A percentile compares a stretch with the other conserved stretches of the same genome.
Evolutionary conservation across 1,140 invertebrate genomes (phyloP).

Genomic region (Akabosia matsudoensis): DNA sequence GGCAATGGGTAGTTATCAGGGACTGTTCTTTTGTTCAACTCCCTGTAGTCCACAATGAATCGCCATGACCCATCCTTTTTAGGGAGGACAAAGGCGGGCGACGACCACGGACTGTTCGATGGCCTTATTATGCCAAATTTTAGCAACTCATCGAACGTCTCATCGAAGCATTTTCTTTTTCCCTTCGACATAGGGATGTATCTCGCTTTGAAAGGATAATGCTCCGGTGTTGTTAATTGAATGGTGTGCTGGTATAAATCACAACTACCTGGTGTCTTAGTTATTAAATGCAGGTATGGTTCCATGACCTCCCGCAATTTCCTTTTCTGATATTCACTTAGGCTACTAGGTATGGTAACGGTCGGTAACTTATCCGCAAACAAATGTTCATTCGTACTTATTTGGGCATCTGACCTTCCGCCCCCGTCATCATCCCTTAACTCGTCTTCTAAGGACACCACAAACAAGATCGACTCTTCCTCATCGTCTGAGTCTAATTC

Average conservation of each 20-base stretch:
- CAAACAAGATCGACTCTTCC: background rate
- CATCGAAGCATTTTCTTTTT: no score
- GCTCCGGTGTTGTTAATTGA: background rate
- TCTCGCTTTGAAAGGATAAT: background rate
- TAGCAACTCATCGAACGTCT: slow-evolving; percentile 35
- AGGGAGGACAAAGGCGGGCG: slow-evolving; percentile 52
- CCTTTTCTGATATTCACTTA: background rate
- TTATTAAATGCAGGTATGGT: background rate
- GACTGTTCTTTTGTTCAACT: background rate
- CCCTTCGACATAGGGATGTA: background rate
- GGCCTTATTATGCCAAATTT: slow-evolving; percentile 38
- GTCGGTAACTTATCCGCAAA: background rate
- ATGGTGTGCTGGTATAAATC: background rate
- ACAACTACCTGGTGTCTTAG: background rate
- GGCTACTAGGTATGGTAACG: background rate
- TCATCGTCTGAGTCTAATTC: background rate
- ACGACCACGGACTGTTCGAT: slow-evolving; percentile 53
- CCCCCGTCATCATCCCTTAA: no score
- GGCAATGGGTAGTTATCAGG: slow-evolving; percentile 52
- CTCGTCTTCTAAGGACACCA: no score
- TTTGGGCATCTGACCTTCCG: background rate
- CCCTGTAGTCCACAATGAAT: slow-evolving; percentile 53
- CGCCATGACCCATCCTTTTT: slow-evolving; percentile 52
- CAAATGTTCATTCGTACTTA: background rate
- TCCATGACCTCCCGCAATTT: background rate